phyloP scores from a whole-genome alignment of 1,140 invertebrate species.

The Contarinia nasturtii region DNA sequence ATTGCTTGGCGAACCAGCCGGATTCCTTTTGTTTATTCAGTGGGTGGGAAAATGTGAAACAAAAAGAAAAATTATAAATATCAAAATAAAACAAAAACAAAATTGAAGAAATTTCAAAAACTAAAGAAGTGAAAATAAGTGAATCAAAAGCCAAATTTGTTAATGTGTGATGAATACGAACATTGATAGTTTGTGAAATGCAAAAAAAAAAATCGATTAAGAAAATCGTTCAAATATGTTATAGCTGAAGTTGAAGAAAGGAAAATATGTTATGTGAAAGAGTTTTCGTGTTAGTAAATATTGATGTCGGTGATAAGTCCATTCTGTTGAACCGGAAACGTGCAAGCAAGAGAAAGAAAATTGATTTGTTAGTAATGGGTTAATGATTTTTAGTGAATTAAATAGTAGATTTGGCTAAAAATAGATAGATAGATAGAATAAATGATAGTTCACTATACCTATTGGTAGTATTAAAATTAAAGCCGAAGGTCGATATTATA shows the following conservation, averaged over 20 bases:
- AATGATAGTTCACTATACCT: neutral
- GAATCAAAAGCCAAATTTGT: conserved; percentile 1
- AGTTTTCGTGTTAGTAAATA: conserved; percentile 1
- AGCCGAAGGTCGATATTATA: conserved; percentile 21
- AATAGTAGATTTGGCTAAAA: too few species aligned
- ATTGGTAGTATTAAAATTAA: conserved; percentile 18
- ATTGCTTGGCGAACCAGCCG: conserved; percentile 16
- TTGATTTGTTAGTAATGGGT: neutral
- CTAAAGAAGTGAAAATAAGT: conserved; percentile 3
- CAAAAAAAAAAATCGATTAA: neutral
- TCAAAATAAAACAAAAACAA: conserved; percentile 5
- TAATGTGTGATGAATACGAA: neutral
- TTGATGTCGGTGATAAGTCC: neutral
- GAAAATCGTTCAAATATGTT: too few species aligned
- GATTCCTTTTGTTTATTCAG: conserved; percentile 12
- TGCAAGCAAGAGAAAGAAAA: conserved; percentile 1
- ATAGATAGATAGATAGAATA: conserved; percentile 1
- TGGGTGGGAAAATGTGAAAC: conserved; percentile 8
- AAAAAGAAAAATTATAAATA: conserved; percentile 9
- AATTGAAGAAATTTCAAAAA: conserved; percentile 3
- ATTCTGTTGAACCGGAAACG: neutral
- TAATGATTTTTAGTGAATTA: neutral
- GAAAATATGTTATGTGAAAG: conserved; percentile 1
- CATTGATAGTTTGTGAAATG: neutral
- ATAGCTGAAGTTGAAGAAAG: neutral